Base-by-base conservation (phyloP, 2,113 vertebrate genomes). In the Panthera uncia region DNA sequence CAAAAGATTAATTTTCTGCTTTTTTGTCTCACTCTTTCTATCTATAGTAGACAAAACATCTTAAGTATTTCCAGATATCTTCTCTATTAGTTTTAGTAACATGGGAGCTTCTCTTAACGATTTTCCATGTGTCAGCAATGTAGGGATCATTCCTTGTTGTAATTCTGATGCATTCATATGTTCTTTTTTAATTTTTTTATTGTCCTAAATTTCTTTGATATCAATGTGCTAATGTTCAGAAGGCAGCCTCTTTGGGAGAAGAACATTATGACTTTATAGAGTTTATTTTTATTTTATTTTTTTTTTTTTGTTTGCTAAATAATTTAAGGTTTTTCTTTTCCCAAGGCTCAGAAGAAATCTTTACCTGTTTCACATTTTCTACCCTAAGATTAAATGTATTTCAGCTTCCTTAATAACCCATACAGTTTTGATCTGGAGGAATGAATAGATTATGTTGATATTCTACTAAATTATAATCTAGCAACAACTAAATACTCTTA, bases 231-330 rank as follows among this genome's bases (percentile, higher is more conserved):
- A 36, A 1, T 65, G 31, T 81, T 96, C 61, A 63, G 25, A 89
- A 85, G 52, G 18, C 31, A 79, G 1, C 15, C 25, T 38, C 57
- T 57, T 63, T 14, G 9, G 50, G 6, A 36, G 38, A 63, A 78
- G 52, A 87, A 73, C 18, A 45, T 31, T 25, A 14, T 80, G 55
- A 57, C 31, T 38, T 94, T 61, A 38, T 78, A 50, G 25, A 73
- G 10, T 36, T 61, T 61, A 45, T 89, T 86, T 27, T 38, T 81
- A 68, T 94, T 95, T 33, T 86, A 31, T 38, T 81, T 74, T 94
- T 95, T 74, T 94, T 95, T 94, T 93, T 33, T 91, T 61, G 6
- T 55, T 91, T 94, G 57, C 11, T 78, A 50, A 79, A 66, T 88
- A 91, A 45, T 61, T 91, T 52, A 76, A n/a, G 36, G 6, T 50